A percentile compares a stretch with the other conserved stretches of the same genome.
These are phyloP conservation scores for Caenorhabditis japonica DNA, from an alignment of 2,888 invertebrate species.

Conservation along the genomic window DNA sequence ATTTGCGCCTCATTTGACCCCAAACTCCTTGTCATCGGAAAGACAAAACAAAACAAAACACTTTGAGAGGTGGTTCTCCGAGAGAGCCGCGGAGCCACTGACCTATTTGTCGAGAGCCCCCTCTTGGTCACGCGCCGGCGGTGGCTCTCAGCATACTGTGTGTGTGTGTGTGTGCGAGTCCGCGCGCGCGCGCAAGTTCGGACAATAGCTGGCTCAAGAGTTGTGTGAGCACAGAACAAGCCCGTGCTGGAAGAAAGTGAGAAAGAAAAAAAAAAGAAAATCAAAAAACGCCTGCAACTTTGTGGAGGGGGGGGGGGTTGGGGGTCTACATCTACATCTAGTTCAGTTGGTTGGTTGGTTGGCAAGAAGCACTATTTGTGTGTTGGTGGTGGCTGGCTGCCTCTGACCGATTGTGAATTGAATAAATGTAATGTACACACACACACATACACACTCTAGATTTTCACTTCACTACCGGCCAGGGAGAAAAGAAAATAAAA, in stretches of 20 bases:
- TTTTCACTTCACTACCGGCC: conserved; percentile 16
- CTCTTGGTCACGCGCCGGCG: conserved; percentile 47
- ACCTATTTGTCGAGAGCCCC: conserved; percentile 39
- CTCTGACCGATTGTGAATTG: no score
- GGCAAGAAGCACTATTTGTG: conserved; percentile 46
- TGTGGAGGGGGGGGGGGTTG: no score
- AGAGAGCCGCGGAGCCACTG: conserved; percentile 13
- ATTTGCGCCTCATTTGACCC: no score
- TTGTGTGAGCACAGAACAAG: no score
- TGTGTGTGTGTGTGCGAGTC: no score
- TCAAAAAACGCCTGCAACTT: no score
- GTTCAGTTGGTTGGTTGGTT: no score
- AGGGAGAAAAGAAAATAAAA: no score
- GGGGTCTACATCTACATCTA: no score
- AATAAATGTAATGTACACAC: conserved; percentile 30
- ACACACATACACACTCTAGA: no score
- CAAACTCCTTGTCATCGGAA: no score
- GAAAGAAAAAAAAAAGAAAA: not conserved
- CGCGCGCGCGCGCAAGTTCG: conserved; percentile 36
- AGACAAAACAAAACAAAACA: conserved; percentile 34
- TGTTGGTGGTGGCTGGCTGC: no score
- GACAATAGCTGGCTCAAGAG: conserved; percentile 42
- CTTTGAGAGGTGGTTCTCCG: conserved; percentile 20
- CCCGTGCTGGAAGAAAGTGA: conserved; percentile 3
- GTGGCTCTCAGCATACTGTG: conserved; percentile 29